Percentiles rank a stretch among this genome's conserved stretches.
These are phyloP conservation scores for Gymnocheta viridis DNA, from an alignment of 2,888 invertebrate genomes.

Conservation along the genomic window DNA sequence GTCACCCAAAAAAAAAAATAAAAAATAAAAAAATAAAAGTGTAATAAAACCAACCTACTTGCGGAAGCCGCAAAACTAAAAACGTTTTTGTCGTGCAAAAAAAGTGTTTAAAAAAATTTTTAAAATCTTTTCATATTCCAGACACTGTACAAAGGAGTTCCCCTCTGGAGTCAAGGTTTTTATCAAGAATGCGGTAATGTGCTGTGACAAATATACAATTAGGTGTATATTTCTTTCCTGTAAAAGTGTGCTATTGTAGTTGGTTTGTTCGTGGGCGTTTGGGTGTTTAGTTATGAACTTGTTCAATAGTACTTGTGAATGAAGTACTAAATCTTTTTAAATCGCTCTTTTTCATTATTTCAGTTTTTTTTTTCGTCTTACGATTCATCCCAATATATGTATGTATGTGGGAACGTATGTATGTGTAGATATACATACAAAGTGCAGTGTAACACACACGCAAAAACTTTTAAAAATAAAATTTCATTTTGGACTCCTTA, in stretches of 20 bases:
- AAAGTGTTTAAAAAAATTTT: conserved; percentile 8
- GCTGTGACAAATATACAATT: conserved; percentile 59
- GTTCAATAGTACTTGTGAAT: conserved; percentile 65
- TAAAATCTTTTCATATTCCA: conserved; percentile 59
- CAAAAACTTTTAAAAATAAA: conserved; percentile 35
- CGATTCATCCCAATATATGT: conserved; percentile 57
- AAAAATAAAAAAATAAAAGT: conserved; percentile 37
- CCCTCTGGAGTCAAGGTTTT: conserved; percentile 62
- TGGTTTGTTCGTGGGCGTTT: conserved; percentile 49
- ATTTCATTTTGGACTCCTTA: conserved; percentile 47
- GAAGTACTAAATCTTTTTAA: conserved; percentile 67
- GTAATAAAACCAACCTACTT: conserved; percentile 67
- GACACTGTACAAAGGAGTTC: conserved; percentile 63
- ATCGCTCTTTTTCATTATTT: conserved; percentile 36
- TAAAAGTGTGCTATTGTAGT: conserved; percentile 16
- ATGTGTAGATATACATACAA: not conserved
- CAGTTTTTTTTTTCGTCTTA: conserved; percentile 35
- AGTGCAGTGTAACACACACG: not conserved
- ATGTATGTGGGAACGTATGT: too few species aligned
- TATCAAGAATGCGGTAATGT: conserved; percentile 63
- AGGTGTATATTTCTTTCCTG: not conserved
- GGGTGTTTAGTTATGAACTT: conserved; percentile 64
- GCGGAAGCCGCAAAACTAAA: conserved; percentile 71
- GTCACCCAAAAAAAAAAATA: conserved; percentile 67
- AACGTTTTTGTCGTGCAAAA: conserved; percentile 56